Base-by-base conservation (phyloP, 2,113 vertebrate species). In the Megaceryle torquata region DNA sequence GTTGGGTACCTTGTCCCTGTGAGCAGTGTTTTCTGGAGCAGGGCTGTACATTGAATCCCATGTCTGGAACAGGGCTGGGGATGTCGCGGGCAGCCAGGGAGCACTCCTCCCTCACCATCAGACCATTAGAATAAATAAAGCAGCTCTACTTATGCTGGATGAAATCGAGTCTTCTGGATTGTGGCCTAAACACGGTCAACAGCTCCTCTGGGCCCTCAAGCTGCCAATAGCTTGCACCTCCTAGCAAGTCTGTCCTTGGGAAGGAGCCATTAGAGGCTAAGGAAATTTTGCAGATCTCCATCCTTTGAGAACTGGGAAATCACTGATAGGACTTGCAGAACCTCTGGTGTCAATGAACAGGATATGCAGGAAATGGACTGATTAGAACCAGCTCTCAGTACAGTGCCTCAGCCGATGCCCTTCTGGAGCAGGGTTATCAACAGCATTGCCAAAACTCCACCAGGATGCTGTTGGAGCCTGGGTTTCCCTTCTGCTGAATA, bases 171-270 rank as follows among this genome's bases (percentile, higher is more conserved):
- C 74, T 80, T 93, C 95, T 97, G 96, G 96, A 94, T 57, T 46
- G 2, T 5, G 86, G 96, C 96, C 96, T 96, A 93, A 96, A 97
- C 96, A 97, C 96, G 81, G 96, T 96, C 96, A 96, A 92, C 83
- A 82, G 96, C 92, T 97, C 96, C 96, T 95, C 89, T 96, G 96
- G 96, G 96, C 67, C 96, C 63, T 87, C 1, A 4, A 79, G 89
- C 96, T 96, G 96, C 97, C 97, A 97, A 95, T 61, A 96, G 86
- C 86, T 95, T 95, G 78, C 93, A 96, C 96, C 94, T 96, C 96
- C 94, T 96, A 95, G 95, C 15, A 57, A 95, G 88, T 88, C 94
- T 96, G 96, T 96, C 96, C 93, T 97, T 97, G 96, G 96, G 96
- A 97, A 89, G 63, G 53, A 96, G 96, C 96, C 96, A 96, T 96